Evolutionary conservation across 2,888 invertebrate species (phyloP), one percentile per base, ranked within the genome.

Genomic region (Galerucella pusilla): DNA sequence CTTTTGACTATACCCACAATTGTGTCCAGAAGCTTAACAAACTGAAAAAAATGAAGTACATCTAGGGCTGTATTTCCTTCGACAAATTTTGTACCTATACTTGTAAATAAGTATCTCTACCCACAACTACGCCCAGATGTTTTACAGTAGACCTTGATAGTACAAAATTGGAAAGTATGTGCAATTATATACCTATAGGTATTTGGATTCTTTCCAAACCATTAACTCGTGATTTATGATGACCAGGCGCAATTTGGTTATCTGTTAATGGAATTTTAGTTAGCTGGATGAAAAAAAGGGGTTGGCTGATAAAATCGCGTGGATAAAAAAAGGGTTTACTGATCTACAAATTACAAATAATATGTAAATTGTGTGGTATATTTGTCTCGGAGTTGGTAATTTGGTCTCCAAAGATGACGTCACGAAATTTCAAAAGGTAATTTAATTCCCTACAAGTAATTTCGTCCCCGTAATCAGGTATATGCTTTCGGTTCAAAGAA

Each of bases 181-280:
- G 68, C 49, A 68, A 65, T 54, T 74, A 61, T 42, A 60, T 69
- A n/a, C n/a, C n/a, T n/a, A 59, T 60, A 61, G 20, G 20, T 20
- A 20, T 64, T 68, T 71, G 74, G 74, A 71, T 67, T 28, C 66
- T 54, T 65, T 74, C 71, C 74, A 70, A 73, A 63, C 46, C 14
- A 64, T 69, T 49, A 60, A 66, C 64, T 14, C 52, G 60, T 69
- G 66, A 66, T 66, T 69, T 69, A 69, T 46, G 46, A 69, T 46
- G 46, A 25, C 16, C 14, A 25, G 46, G 60, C 46, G 46, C 10
- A 60, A 60, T 57, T 69, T 60, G 20, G 16, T 69, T 69, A 69
- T 68, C 59, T 61, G 52, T 28, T 59, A 46, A 60, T 46, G 46
- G 14, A 42, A 65, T 46, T 63, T 42, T 6, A 35, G 63, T 42